Conservation (phyloP, 2,888 invertebrate genomes). For the Eledona agricola region DNA sequence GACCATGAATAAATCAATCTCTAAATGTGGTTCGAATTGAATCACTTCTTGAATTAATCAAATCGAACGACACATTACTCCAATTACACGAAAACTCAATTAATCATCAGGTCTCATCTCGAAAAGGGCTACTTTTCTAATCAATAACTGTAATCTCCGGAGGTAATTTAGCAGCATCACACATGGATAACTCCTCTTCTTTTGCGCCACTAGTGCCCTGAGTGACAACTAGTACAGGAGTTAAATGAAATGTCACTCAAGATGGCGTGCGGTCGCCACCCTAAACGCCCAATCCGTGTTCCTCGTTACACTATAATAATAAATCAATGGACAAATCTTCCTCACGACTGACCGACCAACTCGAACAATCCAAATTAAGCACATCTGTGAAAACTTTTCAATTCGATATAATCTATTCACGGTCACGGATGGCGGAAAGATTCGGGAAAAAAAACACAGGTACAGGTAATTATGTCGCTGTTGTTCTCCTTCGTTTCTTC, state of each 20-base stretch:
- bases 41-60: conserved; percentile 60
- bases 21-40: conserved; percentile 48
- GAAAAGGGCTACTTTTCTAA: conserved; percentile 59
- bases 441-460: conserved; percentile 31
- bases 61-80: conserved; percentile 56
- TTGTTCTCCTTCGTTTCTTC: conserved; percentile 31
- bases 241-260: conserved; percentile 65
- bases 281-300: conserved; percentile 61
- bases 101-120: conserved; percentile 59
- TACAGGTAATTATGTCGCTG: conserved; percentile 36
- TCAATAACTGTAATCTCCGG: conserved; percentile 58
- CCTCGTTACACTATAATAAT: conserved; percentile 60
- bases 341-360: conserved; percentile 9
- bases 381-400: conserved; percentile 6
- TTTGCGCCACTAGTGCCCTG: conserved; percentile 58
- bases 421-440: conserved; percentile 33
- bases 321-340: conserved; percentile 54
- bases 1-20: conserved; percentile 37
- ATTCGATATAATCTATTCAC: conserved; percentile 29
- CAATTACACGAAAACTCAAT: conserved; percentile 60
- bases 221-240: conserved; percentile 62
- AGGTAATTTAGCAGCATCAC: conserved; percentile 60
- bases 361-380: conserved; percentile 22
- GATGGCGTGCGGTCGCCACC: conserved; percentile 58
- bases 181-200: conserved; percentile 57